These are phyloP conservation scores for Typhlichthys subterraneus DNA, from an alignment of 2,797 vertebrate species.

Conservation along the genomic window DNA sequence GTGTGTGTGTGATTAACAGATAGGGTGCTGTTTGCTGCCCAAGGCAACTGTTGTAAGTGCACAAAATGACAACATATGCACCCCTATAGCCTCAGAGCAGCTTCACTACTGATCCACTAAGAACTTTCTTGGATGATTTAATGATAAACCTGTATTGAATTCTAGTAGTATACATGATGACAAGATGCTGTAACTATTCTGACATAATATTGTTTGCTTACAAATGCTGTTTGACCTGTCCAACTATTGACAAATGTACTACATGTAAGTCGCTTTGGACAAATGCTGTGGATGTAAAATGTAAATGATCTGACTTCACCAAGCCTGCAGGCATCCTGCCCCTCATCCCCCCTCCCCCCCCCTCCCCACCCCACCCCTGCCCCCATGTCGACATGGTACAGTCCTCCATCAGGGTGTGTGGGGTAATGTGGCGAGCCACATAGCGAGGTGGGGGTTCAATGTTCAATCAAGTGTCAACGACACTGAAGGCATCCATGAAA, in stretches of 20 bases:
- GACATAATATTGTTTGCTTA: too few relatives aligned
- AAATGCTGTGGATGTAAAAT: too few relatives aligned
- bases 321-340: constrained; percentile 52
- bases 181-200: too few relatives aligned
- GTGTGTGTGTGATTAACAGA: constrained; percentile 19
- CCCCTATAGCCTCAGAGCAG: constrained; percentile 38
- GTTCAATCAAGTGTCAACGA: constrained; percentile 51
- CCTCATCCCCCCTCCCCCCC: constrained; percentile 6
- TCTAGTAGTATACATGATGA: too few relatives aligned
- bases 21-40: constrained; percentile 38
- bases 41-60: constrained; percentile 60
- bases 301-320: constrained; percentile 5
- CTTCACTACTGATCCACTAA: constrained; percentile 68
- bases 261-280: too few relatives aligned
- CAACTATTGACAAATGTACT: too few relatives aligned
- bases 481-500: constrained; percentile 23
- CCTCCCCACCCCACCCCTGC: constrained; percentile 2
- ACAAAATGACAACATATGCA: constrained; percentile 65
- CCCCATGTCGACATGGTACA: constrained; percentile 47
- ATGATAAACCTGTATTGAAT: too few relatives aligned
- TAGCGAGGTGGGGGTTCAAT: constrained; percentile 25
- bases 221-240: too few relatives aligned
- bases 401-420: constrained; percentile 47
- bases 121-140: background rate
- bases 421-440: constrained; percentile 57